Conservation (phyloP, 2,797 vertebrate genomes). For the Distichodus sexfasciatus region DNA sequence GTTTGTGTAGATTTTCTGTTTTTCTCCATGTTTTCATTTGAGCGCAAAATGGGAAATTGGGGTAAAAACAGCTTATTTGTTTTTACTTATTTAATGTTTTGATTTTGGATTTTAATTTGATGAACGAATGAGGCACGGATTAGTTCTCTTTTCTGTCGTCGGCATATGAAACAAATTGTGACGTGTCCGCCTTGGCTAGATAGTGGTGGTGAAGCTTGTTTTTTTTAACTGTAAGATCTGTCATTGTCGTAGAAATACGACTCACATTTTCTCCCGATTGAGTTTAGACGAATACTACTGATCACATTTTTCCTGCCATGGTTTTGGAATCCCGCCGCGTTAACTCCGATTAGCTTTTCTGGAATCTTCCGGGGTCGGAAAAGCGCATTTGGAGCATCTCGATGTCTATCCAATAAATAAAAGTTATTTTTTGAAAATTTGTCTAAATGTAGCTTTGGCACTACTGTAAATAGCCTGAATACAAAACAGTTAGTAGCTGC, state of each 20-base stretch:
- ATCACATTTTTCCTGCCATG: slow-evolving; percentile 28
- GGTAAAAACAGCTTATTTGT: too few species aligned
- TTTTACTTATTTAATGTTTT: too few species aligned
- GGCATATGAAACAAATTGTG: slow-evolving; percentile 42
- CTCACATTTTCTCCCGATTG: slow-evolving; percentile 55
- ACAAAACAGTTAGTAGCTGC: slow-evolving; percentile 69
- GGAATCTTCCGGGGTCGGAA: background rate
- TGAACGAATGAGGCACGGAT: too few species aligned
- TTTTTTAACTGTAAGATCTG: slow-evolving; percentile 56
- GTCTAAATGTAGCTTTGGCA: slow-evolving; percentile 52
- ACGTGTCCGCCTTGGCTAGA: slow-evolving; percentile 52
- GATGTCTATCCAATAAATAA: background rate
- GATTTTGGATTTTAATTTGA: too few species aligned
- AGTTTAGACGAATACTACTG: slow-evolving; percentile 2
- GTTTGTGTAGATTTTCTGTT: too few species aligned
- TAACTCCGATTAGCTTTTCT: slow-evolving; percentile 20
- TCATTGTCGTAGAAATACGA: slow-evolving; percentile 56
- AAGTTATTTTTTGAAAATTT: background rate
- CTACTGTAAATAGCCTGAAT: slow-evolving; percentile 75
- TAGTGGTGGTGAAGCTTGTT: slow-evolving; percentile 53
- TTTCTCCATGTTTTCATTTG: too few species aligned
- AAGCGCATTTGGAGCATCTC: background rate
- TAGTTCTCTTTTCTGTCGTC: slow-evolving; percentile 6
- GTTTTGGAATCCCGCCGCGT: slow-evolving; percentile 12
- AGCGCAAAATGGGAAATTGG: too few species aligned